phyloP scores from a whole-genome alignment of 1,140 invertebrate genomes.

The Planococcus citri region DNA sequence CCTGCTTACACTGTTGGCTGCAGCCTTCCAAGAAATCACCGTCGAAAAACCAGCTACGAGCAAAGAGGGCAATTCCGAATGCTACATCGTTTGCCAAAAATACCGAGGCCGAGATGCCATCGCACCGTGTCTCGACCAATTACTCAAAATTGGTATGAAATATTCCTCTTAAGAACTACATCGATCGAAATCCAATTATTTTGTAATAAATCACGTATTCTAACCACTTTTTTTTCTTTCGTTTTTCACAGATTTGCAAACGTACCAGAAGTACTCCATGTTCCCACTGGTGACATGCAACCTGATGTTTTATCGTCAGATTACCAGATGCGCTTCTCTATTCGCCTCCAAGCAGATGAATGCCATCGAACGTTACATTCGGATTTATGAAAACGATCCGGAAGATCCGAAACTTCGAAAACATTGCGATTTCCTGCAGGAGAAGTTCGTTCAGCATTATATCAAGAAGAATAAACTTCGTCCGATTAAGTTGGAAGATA shows the following conservation, averaged over 20 bases:
- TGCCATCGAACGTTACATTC: not conserved
- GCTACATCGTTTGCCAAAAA: slow-evolving; percentile 67
- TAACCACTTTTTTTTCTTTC: not conserved
- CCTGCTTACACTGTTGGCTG: slow-evolving; percentile 66
- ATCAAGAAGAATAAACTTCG: not conserved
- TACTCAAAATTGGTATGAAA: not conserved
- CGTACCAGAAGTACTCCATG: not conserved
- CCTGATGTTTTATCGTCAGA: not conserved
- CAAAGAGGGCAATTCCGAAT: slow-evolving; percentile 87
- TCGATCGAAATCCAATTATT: too few species aligned
- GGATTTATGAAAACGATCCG: not conserved
- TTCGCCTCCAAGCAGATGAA: not conserved
- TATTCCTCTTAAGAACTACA: too few species aligned
- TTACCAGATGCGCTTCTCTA: not conserved
- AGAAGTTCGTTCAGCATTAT: not conserved
- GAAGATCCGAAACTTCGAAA: not conserved
- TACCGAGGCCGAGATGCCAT: slow-evolving; percentile 36
- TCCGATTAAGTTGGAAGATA: not conserved
- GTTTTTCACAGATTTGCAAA: not conserved
- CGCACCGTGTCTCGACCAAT: not conserved
- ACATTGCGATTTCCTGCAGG: slow-evolving; percentile 8
- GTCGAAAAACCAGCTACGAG: slow-evolving; percentile 82
- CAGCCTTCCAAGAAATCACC: slow-evolving; percentile 54
- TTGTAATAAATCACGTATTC: too few species aligned
- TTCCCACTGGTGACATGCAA: not conserved